A percentile compares a stretch with the other conserved stretches of the same genome.
Conservation (phyloP, 2,113 vertebrate genomes). For the Megalops atlanticus region DNA sequence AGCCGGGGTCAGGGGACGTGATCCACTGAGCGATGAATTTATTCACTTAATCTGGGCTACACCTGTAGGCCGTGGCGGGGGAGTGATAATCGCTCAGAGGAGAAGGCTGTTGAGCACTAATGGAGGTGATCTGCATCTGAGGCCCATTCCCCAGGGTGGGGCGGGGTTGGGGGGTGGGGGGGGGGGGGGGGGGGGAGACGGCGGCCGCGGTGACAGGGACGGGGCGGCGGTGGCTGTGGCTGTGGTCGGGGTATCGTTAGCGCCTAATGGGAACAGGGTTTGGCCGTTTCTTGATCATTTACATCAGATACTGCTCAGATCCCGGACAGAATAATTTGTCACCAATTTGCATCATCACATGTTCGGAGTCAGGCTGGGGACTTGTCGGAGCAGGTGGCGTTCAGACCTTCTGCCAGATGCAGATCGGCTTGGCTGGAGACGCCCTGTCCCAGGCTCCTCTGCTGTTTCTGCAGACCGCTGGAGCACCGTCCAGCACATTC, state of each 20-base stretch:
- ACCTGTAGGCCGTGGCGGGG: slow-evolving; percentile 74
- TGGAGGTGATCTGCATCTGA: slow-evolving; percentile 77
- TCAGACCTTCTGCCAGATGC: slow-evolving; percentile 40
- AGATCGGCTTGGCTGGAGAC: slow-evolving; percentile 37
- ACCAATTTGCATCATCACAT: slow-evolving; percentile 60
- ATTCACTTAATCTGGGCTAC: slow-evolving; percentile 74
- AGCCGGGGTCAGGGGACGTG: slow-evolving; percentile 34
- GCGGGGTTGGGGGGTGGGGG: slow-evolving; percentile 18
- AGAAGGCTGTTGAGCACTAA: slow-evolving; percentile 62
- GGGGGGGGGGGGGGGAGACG: slow-evolving; percentile 53
- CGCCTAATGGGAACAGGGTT: slow-evolving; percentile 56
- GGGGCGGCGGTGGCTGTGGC: slow-evolving; percentile 36
- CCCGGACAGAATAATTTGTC: slow-evolving; percentile 67
- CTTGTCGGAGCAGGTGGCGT: slow-evolving; percentile 64
- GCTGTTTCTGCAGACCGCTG: slow-evolving; percentile 32
- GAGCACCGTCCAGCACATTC: slow-evolving; percentile 43
- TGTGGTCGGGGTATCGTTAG: slow-evolving; percentile 54
- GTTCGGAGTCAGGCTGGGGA: slow-evolving; percentile 51
- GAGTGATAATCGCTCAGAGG: slow-evolving; percentile 69
- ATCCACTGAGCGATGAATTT: slow-evolving; percentile 68
- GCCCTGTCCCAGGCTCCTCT: slow-evolving; percentile 40
- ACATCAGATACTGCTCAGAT: slow-evolving; percentile 49
- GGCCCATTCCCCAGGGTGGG: slow-evolving; percentile 65
- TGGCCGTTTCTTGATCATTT: slow-evolving; percentile 51
- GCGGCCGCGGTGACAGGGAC: slow-evolving; percentile 58